Conservation (phyloP, 2,797 vertebrate genomes). For the Poeciliopsis presidionis region DNA sequence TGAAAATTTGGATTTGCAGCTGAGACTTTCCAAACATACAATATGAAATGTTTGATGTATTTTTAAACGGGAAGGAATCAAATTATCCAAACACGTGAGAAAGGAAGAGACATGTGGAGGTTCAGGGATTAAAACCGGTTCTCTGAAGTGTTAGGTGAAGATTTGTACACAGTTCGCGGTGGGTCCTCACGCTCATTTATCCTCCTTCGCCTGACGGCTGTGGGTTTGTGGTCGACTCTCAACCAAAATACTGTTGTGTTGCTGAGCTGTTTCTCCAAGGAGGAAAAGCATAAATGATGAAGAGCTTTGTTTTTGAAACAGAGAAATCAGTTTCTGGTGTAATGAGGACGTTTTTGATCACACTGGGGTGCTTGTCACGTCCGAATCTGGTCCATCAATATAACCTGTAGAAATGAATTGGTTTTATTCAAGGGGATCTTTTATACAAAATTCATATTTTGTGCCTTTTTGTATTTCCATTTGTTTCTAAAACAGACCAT, state of each 20-base stretch:
- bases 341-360: background rate
- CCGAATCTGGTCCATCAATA: background rate
- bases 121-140: slow-evolving; percentile 12
- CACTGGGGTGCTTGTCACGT: background rate
- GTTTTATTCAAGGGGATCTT: background rate
- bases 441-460: no score
- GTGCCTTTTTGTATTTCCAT: no score
- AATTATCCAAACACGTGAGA: slow-evolving; percentile 5
- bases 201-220: slow-evolving; percentile 14
- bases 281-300: slow-evolving; percentile 40
- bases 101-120: slow-evolving; percentile 1
- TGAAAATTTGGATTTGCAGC: background rate
- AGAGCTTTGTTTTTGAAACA: background rate
- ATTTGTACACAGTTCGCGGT: slow-evolving; percentile 16
- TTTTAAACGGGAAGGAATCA: background rate
- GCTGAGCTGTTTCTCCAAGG: slow-evolving; percentile 43
- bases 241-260: slow-evolving; percentile 36
- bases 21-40: background rate
- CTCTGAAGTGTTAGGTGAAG: slow-evolving; percentile 25
- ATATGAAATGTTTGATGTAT: slow-evolving; percentile 12
- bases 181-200: slow-evolving; percentile 19
- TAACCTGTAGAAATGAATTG: background rate
- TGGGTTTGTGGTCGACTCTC: slow-evolving; percentile 24
- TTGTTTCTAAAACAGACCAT: no score
- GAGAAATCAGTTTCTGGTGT: background rate